These are phyloP conservation scores for Asobara japonica DNA, from an alignment of 1,140 invertebrate genomes.

Conservation along the genomic window DNA sequence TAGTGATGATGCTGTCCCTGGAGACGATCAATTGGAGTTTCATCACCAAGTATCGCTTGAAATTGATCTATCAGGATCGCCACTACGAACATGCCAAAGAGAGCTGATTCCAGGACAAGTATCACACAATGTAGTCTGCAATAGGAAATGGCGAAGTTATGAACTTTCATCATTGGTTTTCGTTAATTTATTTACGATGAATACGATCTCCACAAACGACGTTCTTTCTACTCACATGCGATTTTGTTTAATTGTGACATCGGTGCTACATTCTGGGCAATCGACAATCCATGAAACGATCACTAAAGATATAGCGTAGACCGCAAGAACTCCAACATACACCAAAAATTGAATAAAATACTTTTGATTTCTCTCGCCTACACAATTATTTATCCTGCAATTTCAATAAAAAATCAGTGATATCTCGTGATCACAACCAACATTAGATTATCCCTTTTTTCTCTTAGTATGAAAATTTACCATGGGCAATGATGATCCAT, in stretches of 20 bases:
- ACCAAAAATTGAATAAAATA: slow-evolving; percentile 93
- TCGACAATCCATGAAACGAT: slow-evolving; percentile 80
- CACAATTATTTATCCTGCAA: slow-evolving; percentile 92
- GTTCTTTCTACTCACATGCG: slow-evolving; percentile 75
- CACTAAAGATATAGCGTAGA: slow-evolving; percentile 79
- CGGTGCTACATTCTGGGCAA: slow-evolving; percentile 75
- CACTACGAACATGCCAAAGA: slow-evolving; percentile 91
- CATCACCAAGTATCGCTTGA: slow-evolving; percentile 83
- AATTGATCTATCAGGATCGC: slow-evolving; percentile 92
- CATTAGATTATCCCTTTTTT: slow-evolving; percentile 36
- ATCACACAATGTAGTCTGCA: slow-evolving; percentile 87
- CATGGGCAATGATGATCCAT: slow-evolving; percentile 95
- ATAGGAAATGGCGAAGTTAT: too few relatives aligned
- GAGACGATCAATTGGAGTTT: slow-evolving; percentile 83
- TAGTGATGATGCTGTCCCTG: slow-evolving; percentile 73
- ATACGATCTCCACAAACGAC: not conserved
- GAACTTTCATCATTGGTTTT: not conserved
- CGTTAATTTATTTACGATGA: not conserved
- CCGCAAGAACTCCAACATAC: slow-evolving; percentile 75
- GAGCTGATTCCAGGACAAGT: slow-evolving; percentile 81
- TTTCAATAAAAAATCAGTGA: slow-evolving; percentile 42
- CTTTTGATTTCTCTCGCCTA: slow-evolving; percentile 93
- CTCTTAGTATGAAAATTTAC: slow-evolving; percentile 53
- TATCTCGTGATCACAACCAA: too few relatives aligned
- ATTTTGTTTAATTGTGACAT: slow-evolving; percentile 76